Conservation (phyloP, 2,888 invertebrate species). For the Leuctra nigra region DNA sequence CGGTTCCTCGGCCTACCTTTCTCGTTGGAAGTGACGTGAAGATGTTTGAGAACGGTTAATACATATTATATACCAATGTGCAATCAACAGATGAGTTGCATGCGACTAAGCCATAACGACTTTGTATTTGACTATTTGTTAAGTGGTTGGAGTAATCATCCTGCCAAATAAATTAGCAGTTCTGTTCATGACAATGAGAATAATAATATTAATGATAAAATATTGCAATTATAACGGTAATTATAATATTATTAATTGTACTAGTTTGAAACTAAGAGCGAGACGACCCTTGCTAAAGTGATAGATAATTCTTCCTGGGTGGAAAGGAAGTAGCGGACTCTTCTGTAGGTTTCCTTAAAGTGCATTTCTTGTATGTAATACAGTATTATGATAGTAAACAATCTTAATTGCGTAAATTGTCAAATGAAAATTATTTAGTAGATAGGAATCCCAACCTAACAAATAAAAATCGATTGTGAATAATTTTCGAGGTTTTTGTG, state of each 20-base stretch:
- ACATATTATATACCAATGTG: conserved; percentile 15
- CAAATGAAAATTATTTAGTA: not conserved
- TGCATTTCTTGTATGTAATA: conserved; percentile 89
- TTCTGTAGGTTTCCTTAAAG: conserved; percentile 85
- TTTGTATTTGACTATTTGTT: not conserved
- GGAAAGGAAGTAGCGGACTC: conserved; percentile 45
- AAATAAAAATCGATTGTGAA: not conserved
- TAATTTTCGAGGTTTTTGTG: too few species aligned
- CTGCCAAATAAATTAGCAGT: conserved; percentile 11
- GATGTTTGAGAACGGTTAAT: conserved; percentile 21
- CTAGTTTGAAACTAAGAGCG: not conserved
- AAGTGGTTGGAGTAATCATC: not conserved
- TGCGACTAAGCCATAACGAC: not conserved
- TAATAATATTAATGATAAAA: not conserved
- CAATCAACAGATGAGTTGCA: conserved; percentile 2
- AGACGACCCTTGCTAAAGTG: conserved; percentile 35
- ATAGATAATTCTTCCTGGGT: conserved; percentile 32
- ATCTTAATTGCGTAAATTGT: conserved; percentile 20
- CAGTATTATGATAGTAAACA: conserved; percentile 69
- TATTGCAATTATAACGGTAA: conserved; percentile 3
- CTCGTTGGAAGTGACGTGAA: conserved; percentile 32
- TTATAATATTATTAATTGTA: conserved; percentile 10
- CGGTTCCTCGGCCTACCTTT: conserved; percentile 33
- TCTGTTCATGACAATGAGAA: conserved; percentile 17
- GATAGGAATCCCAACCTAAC: not conserved